phyloP scores from a whole-genome alignment of 2,888 invertebrate species.

The Eupithecia subfuscata region DNA sequence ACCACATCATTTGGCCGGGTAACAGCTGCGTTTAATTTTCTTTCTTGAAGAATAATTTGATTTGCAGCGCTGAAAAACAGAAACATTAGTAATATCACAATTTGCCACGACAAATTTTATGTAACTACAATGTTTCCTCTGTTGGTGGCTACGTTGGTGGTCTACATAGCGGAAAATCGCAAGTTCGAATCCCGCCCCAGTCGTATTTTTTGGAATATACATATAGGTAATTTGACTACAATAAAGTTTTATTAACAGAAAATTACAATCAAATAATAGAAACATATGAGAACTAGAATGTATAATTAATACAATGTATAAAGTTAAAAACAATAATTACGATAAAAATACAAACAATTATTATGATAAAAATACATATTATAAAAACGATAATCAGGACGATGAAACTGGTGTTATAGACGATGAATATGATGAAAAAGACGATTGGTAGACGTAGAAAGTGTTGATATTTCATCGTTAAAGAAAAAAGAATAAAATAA shows the following conservation, averaged over 20 bases:
- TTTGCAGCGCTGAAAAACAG: slow-evolving; percentile 89
- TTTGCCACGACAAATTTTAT: too few relatives aligned
- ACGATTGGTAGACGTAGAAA: not conserved
- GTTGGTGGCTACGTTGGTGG: not conserved
- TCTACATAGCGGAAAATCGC: not conserved
- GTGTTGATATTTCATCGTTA: not conserved
- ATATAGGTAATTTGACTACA: too few relatives aligned
- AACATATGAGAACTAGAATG: too few relatives aligned
- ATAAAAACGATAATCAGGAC: not conserved
- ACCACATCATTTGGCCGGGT: slow-evolving; percentile 68
- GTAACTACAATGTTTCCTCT: not conserved
- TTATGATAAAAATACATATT: too few relatives aligned
- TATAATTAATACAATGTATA: too few relatives aligned
- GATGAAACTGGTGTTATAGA: not conserved
- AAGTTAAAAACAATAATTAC: too few relatives aligned
- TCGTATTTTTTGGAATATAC: not conserved
- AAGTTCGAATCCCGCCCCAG: not conserved
- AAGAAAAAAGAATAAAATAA: too few relatives aligned
- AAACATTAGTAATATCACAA: not conserved
- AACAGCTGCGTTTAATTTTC: slow-evolving; percentile 57
- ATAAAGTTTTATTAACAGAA: too few relatives aligned
- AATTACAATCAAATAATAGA: too few relatives aligned
- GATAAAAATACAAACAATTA: too few relatives aligned
- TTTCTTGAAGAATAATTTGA: slow-evolving; percentile 90
- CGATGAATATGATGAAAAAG: not conserved